Evolutionary conservation across 2,797 vertebrate species (phyloP).

Genomic region (Pelochelys cantorii): DNA sequence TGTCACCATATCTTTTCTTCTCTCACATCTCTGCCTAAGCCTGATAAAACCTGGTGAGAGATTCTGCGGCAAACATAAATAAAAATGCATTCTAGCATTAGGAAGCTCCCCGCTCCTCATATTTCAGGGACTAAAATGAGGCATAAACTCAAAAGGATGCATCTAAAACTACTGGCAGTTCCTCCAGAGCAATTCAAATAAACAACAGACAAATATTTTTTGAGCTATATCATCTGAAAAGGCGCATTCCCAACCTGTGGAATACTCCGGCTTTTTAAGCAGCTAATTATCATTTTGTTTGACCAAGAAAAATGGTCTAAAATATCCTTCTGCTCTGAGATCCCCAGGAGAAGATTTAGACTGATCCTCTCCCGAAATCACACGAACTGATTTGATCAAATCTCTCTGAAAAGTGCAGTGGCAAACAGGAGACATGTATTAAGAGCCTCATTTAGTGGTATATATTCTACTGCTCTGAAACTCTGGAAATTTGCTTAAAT

Average conservation of each 20-base stretch:
- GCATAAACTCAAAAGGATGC: conserved; percentile 20
- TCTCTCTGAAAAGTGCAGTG: not conserved
- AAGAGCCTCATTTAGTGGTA: not conserved
- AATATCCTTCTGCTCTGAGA: not conserved
- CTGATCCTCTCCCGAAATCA: not conserved
- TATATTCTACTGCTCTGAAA: not conserved
- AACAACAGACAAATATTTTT: conserved; percentile 1
- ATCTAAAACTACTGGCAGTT: conserved; percentile 14
- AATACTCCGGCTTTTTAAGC: not conserved
- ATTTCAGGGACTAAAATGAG: conserved; percentile 22
- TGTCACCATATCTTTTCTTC: conserved; percentile 25
- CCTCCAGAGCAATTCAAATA: conserved; percentile 2
- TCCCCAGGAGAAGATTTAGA: conserved; percentile 21
- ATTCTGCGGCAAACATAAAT: conserved; percentile 10
- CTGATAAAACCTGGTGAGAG: not conserved
- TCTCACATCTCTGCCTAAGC: conserved; percentile 32
- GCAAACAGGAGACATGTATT: not conserved
- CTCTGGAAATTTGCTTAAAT: accelerated
- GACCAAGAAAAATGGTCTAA: not conserved
- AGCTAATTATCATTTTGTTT: not conserved
- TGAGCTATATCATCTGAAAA: not conserved
- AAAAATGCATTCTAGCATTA: not conserved
- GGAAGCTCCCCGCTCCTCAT: not conserved
- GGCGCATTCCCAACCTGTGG: not conserved
- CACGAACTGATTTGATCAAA: not conserved